These are phyloP conservation scores for Myanophis thanlyinensis DNA, from an alignment of 2,113 vertebrate genomes.

Conservation along the genomic window DNA sequence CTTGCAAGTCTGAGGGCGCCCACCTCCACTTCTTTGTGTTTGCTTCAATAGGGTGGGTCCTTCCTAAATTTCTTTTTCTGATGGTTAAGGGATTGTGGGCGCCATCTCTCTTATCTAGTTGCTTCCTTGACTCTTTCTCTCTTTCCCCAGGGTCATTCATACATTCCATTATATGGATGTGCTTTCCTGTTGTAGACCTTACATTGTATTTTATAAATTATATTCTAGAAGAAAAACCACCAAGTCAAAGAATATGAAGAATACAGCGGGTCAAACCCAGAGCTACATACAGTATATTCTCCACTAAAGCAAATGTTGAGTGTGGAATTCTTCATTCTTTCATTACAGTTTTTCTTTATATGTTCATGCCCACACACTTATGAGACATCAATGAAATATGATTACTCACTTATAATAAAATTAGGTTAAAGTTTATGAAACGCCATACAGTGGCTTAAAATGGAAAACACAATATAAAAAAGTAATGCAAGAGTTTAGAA, in stretches of 20 bases:
- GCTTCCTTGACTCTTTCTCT: neutral
- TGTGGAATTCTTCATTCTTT: neutral
- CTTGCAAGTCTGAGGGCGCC: too few species aligned
- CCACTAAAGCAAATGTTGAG: neutral
- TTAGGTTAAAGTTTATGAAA: neutral
- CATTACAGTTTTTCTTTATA: neutral
- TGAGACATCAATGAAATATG: neutral
- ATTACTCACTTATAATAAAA: neutral
- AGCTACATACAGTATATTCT: neutral
- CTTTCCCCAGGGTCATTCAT: neutral
- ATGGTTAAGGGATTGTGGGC: neutral
- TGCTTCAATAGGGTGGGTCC: too few species aligned
- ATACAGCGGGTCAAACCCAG: neutral
- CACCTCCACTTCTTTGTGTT: neutral
- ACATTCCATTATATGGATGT: neutral
- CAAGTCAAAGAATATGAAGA: neutral
- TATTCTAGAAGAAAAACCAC: neutral
- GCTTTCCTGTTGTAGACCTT: neutral
- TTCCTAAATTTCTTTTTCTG: neutral
- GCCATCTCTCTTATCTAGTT: neutral
- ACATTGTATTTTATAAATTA: neutral
- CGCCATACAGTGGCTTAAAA: neutral
- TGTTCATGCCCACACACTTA: neutral
- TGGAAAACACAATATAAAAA: neutral
- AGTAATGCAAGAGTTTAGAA: neutral